A percentile compares a stretch with the other conserved stretches of the same genome.
These are phyloP conservation scores for Saguinus midas DNA, from an alignment of 2,113 vertebrate species.

Conservation along the genomic window DNA sequence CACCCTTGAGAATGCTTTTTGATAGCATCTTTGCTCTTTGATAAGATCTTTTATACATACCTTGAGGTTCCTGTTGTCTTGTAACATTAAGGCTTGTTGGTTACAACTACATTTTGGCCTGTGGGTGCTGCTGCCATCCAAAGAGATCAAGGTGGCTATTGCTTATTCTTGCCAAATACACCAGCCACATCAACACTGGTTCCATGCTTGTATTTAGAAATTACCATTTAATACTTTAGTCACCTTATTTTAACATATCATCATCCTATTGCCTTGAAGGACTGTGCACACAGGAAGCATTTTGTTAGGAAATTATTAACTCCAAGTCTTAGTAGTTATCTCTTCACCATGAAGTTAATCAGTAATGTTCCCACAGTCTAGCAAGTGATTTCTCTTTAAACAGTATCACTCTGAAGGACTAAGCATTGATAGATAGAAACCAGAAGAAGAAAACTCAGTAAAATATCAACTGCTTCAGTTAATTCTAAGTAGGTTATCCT, in stretches of 20 bases:
- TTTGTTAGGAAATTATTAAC: background rate
- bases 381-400: constrained; percentile 17
- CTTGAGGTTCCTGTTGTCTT: background rate
- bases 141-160: background rate
- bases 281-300: background rate
- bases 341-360: background rate
- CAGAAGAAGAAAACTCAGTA: background rate
- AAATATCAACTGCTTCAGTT: background rate
- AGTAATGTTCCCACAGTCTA: background rate
- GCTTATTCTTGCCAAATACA: background rate
- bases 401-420: background rate
- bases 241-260: constrained; percentile 5
- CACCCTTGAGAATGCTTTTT: background rate
- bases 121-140: background rate
- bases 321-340: constrained; percentile 17
- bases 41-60: background rate
- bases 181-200: background rate
- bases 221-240: constrained; percentile 53
- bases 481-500: constrained; percentile 37
- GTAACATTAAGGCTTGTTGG: background rate
- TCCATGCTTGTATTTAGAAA: constrained; percentile 55
- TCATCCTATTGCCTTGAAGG: background rate
- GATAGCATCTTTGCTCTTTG: background rate
- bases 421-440: background rate
- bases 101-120: background rate